Percentiles rank a stretch among this genome's conserved stretches.
Conservation (phyloP, 1,140 invertebrate genomes). For the Euura saliciscinereae region DNA sequence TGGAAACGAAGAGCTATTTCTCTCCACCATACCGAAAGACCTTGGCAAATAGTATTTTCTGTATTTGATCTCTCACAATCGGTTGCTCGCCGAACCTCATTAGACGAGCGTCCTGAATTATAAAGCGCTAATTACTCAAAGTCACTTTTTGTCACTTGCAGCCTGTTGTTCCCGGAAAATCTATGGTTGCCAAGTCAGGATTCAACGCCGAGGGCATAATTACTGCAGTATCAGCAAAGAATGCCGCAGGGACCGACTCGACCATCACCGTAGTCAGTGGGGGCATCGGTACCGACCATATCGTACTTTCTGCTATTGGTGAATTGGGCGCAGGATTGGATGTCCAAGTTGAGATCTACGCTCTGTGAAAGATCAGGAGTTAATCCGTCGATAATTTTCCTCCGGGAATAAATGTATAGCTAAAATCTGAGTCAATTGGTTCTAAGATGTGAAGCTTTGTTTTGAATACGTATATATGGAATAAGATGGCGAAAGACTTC, state of each 20-base stretch:
- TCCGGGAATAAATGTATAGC: too few species aligned
- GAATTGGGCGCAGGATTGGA: slow-evolving; percentile 12
- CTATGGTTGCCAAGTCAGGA: slow-evolving; percentile 4
- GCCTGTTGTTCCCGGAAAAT: slow-evolving; percentile 14
- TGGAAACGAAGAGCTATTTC: neutral
- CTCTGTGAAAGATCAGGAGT: neutral
- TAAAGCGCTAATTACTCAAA: too few species aligned
- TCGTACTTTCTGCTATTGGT: slow-evolving; percentile 19
- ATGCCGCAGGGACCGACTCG: slow-evolving; percentile 14
- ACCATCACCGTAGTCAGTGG: slow-evolving; percentile 19
- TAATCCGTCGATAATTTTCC: too few species aligned
- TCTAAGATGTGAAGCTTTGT: too few species aligned
- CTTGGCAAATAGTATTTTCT: too few species aligned
- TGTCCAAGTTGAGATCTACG: slow-evolving; percentile 22
- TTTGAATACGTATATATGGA: too few species aligned
- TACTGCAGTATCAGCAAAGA: slow-evolving; percentile 24
- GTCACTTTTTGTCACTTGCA: slow-evolving; percentile 16
- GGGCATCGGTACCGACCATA: neutral
- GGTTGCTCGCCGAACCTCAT: too few species aligned
- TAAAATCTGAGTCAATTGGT: too few species aligned
- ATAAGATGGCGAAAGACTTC: too few species aligned
- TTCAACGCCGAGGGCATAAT: slow-evolving; percentile 18
- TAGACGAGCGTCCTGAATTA: too few species aligned
- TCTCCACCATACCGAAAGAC: too few species aligned
- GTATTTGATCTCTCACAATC: too few species aligned